These are phyloP conservation scores for Neosalanx taihuensis DNA, from an alignment of 2,797 vertebrate species.

Conservation along the genomic window DNA sequence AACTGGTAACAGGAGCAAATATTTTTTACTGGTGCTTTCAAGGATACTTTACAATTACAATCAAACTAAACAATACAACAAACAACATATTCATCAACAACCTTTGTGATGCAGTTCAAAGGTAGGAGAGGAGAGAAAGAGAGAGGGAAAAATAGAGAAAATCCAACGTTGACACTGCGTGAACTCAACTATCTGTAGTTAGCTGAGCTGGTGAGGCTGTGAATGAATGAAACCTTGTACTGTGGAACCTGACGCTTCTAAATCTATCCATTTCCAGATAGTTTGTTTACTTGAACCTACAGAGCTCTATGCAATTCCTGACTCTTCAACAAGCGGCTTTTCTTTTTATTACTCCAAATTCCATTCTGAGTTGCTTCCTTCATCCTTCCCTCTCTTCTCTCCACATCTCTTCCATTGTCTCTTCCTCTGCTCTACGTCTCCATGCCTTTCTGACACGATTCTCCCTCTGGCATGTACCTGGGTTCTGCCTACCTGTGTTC, in stretches of 20 bases:
- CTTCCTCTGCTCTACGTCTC: background rate
- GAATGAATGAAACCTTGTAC: background rate
- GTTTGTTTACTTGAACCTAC: too few species aligned
- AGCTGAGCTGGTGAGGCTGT: background rate
- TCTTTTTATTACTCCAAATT: background rate
- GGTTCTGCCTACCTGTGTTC: background rate
- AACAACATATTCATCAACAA: too few species aligned
- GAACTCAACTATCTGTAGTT: too few species aligned
- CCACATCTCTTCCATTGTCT: conserved; percentile 34
- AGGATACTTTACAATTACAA: too few species aligned
- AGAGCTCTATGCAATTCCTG: too few species aligned
- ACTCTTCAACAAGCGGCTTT: background rate
- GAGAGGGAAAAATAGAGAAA: too few species aligned
- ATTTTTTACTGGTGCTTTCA: too few species aligned
- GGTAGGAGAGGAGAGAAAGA: too few species aligned
- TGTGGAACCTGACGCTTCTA: background rate
- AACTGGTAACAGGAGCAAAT: background rate
- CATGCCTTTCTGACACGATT: background rate
- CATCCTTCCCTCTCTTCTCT: background rate
- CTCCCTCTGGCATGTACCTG: background rate
- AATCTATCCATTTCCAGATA: background rate
- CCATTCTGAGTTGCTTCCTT: background rate
- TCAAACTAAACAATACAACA: too few species aligned
- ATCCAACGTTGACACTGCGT: too few species aligned
- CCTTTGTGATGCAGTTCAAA: too few species aligned